phyloP scores from a whole-genome alignment of 2,113 vertebrate genomes.

The Camarhynchus parvulus region DNA sequence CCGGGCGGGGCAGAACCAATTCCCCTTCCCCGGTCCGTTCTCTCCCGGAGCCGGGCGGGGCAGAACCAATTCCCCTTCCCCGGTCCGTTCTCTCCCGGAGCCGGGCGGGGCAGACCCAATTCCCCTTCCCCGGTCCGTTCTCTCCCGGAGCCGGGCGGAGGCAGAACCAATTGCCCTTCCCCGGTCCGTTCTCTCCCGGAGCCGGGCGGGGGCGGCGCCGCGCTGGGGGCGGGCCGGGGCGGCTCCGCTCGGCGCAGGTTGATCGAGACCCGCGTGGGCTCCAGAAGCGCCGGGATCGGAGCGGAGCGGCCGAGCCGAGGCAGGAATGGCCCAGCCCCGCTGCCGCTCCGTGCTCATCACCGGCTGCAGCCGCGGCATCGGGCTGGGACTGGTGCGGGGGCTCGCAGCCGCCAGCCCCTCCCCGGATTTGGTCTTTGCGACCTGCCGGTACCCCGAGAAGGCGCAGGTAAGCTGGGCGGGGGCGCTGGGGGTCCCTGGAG shows the following conservation, averaged over 20 bases:
- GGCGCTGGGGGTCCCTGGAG: background rate
- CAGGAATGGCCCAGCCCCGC: constrained; percentile 49
- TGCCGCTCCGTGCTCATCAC: constrained; percentile 79
- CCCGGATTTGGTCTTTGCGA: constrained; percentile 76
- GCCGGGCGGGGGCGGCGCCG: background rate
- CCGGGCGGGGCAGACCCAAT: too few species aligned
- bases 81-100: too few species aligned
- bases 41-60: too few species aligned
- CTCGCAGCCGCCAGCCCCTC: constrained; percentile 58
- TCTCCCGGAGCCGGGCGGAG: rapidly evolving
- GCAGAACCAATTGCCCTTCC: background rate
- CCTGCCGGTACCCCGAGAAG: constrained; percentile 61
- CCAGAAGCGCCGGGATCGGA: background rate
- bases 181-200: background rate
- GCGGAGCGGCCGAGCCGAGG: background rate
- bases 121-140: too few species aligned
- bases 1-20: too few species aligned
- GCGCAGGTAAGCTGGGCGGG: constrained; percentile 66
- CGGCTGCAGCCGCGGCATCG: constrained; percentile 78
- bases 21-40: too few species aligned
- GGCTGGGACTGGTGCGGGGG: constrained; percentile 75
- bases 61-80: background rate
- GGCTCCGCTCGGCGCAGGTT: background rate
- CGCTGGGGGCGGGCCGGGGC: background rate
- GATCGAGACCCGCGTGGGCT: background rate